Evolutionary conservation across 2,113 vertebrate genomes (phyloP).

Genomic region (Microcebus griseorufus): DNA sequence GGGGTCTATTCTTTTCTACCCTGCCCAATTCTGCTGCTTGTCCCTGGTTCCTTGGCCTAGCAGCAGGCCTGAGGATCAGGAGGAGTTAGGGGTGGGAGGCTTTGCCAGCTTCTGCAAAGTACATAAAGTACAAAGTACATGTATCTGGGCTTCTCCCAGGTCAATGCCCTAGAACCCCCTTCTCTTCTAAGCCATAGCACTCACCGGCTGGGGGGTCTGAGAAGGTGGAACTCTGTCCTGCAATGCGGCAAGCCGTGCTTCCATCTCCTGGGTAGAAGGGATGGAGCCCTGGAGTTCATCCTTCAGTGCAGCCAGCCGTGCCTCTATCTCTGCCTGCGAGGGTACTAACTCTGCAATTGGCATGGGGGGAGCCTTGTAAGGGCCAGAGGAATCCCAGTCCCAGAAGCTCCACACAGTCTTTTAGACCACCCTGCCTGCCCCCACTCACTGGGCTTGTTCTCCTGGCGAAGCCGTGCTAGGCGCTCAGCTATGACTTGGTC

Average conservation of each 20-base stretch:
- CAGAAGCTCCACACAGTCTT: neutral
- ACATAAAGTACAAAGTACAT: neutral
- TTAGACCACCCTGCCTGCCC: neutral
- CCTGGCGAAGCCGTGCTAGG: constrained; percentile 93
- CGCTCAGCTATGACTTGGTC: constrained; percentile 93
- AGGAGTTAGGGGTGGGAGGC: neutral
- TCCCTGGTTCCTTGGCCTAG: constrained; percentile 1
- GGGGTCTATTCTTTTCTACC: constrained; percentile 24
- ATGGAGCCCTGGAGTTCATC: constrained; percentile 83
- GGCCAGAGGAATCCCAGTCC: neutral
- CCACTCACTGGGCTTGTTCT: constrained; percentile 91
- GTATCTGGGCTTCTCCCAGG: neutral
- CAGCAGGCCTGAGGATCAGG: neutral
- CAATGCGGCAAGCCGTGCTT: constrained; percentile 91
- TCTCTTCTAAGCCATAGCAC: constrained; percentile 21
- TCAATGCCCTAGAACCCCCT: neutral
- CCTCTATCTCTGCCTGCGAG: constrained; percentile 93
- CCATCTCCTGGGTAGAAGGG: constrained; percentile 91
- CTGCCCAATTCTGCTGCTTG: neutral
- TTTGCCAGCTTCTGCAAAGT: constrained; percentile 19
- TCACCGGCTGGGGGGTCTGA: constrained; percentile 87
- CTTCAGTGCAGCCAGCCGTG: constrained; percentile 92
- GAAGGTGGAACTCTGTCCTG: constrained; percentile 87
- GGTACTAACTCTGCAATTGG: constrained; percentile 88
- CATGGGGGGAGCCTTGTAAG: constrained; percentile 3